These are phyloP conservation scores for Girardinus metallicus DNA, from an alignment of 2,797 vertebrate genomes.

Conservation along the genomic window DNA sequence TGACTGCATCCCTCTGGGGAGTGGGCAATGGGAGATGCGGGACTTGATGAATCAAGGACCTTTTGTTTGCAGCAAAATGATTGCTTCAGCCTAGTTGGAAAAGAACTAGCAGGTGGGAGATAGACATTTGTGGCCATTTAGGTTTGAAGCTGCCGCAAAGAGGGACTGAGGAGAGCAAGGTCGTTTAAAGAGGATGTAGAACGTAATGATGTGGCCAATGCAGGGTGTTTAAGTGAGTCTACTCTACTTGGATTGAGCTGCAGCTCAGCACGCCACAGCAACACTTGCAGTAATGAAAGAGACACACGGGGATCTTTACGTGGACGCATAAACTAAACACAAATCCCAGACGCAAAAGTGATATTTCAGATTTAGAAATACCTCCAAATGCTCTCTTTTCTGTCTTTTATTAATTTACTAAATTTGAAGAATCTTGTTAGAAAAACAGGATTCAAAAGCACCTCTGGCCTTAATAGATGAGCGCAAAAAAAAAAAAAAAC, in stretches of 20 bases:
- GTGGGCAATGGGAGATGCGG: constrained; percentile 67
- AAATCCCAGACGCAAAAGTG: constrained; percentile 20
- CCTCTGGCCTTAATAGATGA: not conserved
- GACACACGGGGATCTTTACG: constrained; percentile 11
- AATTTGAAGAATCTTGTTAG: not conserved
- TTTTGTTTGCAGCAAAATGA: constrained; percentile 74
- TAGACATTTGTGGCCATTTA: constrained; percentile 69
- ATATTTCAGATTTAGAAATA: constrained; percentile 8
- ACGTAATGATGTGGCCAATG: constrained; percentile 59
- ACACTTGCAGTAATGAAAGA: constrained; percentile 32
- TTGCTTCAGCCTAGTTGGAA: constrained; percentile 52
- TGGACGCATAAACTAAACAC: constrained; percentile 9
- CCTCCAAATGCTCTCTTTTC: too few species aligned
- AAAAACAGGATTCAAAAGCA: not conserved
- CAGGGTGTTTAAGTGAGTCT: constrained; percentile 58
- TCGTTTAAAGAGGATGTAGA: constrained; percentile 67
- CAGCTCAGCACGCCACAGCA: constrained; percentile 36
- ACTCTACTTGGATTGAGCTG: constrained; percentile 53
- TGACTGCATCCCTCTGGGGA: constrained; percentile 70
- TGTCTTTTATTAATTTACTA: not conserved
- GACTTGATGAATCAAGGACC: constrained; percentile 76
- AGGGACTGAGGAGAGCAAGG: constrained; percentile 57
- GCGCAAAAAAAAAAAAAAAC: not conserved
- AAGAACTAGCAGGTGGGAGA: constrained; percentile 53
- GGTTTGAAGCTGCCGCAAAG: constrained; percentile 56